Percentiles rank a stretch among this genome's conserved stretches.
Evolutionary conservation across 2,113 vertebrate species (phyloP).

Genomic region (Oreamnos americanus): DNA sequence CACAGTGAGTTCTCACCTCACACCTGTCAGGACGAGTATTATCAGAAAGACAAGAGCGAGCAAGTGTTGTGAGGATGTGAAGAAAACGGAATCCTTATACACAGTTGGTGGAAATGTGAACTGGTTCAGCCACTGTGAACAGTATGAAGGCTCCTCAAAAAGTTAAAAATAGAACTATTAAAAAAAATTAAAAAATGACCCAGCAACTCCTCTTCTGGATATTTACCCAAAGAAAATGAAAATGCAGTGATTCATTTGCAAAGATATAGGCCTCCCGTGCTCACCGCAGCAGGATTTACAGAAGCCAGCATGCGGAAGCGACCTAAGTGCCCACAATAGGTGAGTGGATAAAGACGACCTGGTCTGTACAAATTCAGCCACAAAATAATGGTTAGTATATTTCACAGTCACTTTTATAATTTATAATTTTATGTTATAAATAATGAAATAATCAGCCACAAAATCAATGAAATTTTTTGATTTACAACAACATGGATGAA

Average conservation of each 20-base stretch:
- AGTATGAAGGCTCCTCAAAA: background rate
- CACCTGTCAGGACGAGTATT: background rate
- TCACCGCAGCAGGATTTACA: background rate
- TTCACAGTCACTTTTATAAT: background rate
- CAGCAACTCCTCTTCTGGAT: background rate
- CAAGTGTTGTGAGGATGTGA: background rate
- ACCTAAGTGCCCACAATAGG: rapidly evolving
- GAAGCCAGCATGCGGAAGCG: background rate
- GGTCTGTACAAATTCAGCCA: background rate
- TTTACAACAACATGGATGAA: background rate
- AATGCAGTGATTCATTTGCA: background rate
- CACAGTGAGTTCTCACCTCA: background rate
- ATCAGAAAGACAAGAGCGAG: background rate
- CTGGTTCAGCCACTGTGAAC: background rate
- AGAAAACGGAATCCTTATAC: background rate
- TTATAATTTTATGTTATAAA: background rate
- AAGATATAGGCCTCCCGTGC: background rate
- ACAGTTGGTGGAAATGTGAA: background rate
- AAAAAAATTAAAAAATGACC: background rate
- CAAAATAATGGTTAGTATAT: background rate
- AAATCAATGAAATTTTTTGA: background rate
- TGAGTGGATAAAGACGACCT: background rate
- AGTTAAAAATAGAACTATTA: background rate
- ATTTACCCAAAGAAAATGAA: background rate
- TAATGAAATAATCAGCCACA: background rate